A percentile compares a stretch with the other conserved stretches of the same genome.
Conservation (phyloP, 2,113 vertebrate species). For the Siniperca knerii region DNA sequence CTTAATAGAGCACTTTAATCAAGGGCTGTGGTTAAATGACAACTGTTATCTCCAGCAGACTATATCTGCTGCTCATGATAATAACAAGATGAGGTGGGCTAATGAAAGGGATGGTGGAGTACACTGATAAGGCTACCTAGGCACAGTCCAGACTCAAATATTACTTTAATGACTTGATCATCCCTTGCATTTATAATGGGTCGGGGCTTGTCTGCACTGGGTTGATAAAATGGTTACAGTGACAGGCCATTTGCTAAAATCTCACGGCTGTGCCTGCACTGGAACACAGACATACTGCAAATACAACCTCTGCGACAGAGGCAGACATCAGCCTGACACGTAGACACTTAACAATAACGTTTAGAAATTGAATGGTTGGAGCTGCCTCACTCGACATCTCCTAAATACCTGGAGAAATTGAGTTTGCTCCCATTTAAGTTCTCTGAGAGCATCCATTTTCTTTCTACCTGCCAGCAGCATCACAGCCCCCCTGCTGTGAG, state of each 20-base stretch:
- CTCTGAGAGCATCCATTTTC: conserved; percentile 55
- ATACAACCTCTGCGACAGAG: conserved; percentile 6
- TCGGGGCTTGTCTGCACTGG: conserved; percentile 54
- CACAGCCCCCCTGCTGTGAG: conserved; percentile 40
- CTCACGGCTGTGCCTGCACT: conserved; percentile 40
- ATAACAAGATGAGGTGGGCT: conserved; percentile 71
- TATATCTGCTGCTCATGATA: conserved; percentile 67
- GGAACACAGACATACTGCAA: conserved; percentile 33
- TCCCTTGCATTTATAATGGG: conserved; percentile 77
- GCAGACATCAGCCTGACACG: conserved; percentile 7
- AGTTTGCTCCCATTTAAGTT: conserved; percentile 64
- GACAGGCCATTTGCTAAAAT: conserved; percentile 63
- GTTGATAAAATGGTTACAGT: conserved; percentile 72
- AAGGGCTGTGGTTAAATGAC: conserved; percentile 68
- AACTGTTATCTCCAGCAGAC: conserved; percentile 69
- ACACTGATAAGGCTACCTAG: conserved; percentile 61
- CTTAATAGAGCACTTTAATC: conserved; percentile 73
- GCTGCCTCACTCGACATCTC: conserved; percentile 53
- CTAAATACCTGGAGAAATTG: conserved; percentile 71
- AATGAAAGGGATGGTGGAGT: conserved; percentile 70
- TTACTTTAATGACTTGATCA: conserved; percentile 77
- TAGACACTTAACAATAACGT: conserved; percentile 58
- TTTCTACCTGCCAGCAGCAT: conserved; percentile 45
- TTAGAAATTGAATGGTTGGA: conserved; percentile 47
- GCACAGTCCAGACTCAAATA: conserved; percentile 64